Evolutionary conservation across 35 echinoderm and acorn worm species (phyloP).

Genomic region (Apostichopus parvimensis): DNA sequence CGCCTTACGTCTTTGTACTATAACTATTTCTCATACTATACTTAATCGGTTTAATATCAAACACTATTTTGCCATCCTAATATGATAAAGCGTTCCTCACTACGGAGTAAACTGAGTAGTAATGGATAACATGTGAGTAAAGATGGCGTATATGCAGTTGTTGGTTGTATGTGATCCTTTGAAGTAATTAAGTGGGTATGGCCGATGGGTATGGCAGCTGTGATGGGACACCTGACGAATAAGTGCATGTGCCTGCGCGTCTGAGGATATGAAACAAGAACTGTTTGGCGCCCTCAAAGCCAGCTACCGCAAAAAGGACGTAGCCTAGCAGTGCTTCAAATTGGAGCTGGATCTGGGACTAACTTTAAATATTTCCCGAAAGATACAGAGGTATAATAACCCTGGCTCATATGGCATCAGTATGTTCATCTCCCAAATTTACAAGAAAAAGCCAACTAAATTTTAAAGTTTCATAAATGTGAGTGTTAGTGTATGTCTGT

Average conservation of each 20-base stretch:
- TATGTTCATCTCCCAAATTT: background rate
- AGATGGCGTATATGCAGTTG: background rate
- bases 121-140: background rate
- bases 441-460: too few relatives aligned
- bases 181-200: conserved; percentile 5
- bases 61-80: too few relatives aligned
- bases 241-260: background rate
- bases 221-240: conserved; percentile 4
- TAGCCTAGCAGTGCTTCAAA: background rate
- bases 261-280: conserved; percentile 22
- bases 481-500: background rate
- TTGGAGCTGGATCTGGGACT: conserved; percentile 23
- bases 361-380: conserved; percentile 25
- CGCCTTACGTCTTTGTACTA: too few relatives aligned
- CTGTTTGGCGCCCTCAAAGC: background rate
- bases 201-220: background rate
- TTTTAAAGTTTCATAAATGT: background rate
- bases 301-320: background rate
- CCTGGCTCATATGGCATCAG: too few relatives aligned
- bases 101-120: background rate
- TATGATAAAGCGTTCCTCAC: too few relatives aligned
- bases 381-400: background rate
- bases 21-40: too few relatives aligned
- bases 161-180: background rate
- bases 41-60: too few relatives aligned